Percentiles rank a stretch among this genome's conserved stretches.
Evolutionary conservation across 2,797 vertebrate species (phyloP).

Genomic region (Eulemur rubriventer): DNA sequence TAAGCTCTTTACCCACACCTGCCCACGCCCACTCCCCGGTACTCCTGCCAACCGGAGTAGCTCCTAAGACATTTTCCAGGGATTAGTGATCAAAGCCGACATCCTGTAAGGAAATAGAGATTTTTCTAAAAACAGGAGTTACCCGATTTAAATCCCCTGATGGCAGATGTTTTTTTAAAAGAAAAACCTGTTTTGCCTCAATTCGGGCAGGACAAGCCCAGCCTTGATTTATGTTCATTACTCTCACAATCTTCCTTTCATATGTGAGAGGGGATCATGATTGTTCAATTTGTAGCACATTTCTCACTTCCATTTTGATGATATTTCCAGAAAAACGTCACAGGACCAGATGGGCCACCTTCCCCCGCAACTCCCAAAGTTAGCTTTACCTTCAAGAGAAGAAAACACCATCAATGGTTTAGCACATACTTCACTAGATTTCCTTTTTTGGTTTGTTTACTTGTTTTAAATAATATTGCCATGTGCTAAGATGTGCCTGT

Average conservation of each 20-base stretch:
- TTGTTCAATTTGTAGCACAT: conserved; percentile 72
- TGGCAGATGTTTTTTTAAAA: conserved; percentile 74
- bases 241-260: conserved; percentile 61
- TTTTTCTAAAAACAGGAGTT: conserved; percentile 77
- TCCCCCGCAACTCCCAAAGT: conserved; percentile 73
- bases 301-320: conserved; percentile 73
- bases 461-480: conserved; percentile 16
- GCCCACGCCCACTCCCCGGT: conserved; percentile 29
- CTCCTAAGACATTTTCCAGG: conserved; percentile 69
- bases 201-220: conserved; percentile 56
- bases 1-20: conserved; percentile 20
- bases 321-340: conserved; percentile 78
- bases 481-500: conserved; percentile 17
- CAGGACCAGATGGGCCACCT: conserved; percentile 78
- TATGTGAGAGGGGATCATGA: conserved; percentile 63
- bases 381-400: conserved; percentile 74
- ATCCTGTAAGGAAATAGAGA: conserved; percentile 78
- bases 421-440: conserved; percentile 11
- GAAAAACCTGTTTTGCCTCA: conserved; percentile 74
- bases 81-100: conserved; percentile 75
- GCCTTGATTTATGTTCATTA: conserved; percentile 73
- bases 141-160: conserved; percentile 73
- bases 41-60: conserved; percentile 64
- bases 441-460: conserved; percentile 60
- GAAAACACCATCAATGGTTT: conserved; percentile 51